phyloP scores from a whole-genome alignment of 2,888 invertebrate genomes.

The Polydrusus cervinus region DNA sequence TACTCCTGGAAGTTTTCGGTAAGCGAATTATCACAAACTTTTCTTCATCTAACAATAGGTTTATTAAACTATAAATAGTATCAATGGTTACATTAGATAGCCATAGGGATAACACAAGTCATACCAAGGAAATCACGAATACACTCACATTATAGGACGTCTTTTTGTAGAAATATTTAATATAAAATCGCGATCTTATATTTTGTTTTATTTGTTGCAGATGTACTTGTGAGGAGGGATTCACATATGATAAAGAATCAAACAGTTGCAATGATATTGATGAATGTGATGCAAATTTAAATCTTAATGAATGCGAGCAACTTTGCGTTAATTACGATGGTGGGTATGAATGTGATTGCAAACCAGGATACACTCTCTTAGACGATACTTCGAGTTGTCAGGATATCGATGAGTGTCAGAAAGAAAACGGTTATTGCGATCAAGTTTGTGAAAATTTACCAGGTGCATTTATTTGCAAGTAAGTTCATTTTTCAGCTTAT shows the following conservation, averaged over 20 bases:
- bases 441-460: slow-evolving; percentile 73
- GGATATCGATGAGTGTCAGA: slow-evolving; percentile 66
- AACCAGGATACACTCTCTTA: slow-evolving; percentile 71
- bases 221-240: slow-evolving; percentile 77
- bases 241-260: slow-evolving; percentile 70
- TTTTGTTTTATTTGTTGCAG: slow-evolving; percentile 13
- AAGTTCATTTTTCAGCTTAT: slow-evolving; percentile 61
- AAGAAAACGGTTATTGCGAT: slow-evolving; percentile 71
- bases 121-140: no score
- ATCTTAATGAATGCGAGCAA: slow-evolving; percentile 65
- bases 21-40: not conserved
- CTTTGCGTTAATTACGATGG: slow-evolving; percentile 64
- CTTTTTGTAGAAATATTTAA: no score
- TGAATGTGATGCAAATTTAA: slow-evolving; percentile 63
- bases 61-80: no score
- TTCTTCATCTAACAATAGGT: not conserved
- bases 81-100: no score
- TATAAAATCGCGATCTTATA: no score
- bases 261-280: slow-evolving; percentile 71
- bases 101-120: no score
- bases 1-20: slow-evolving; percentile 69
- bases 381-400: slow-evolving; percentile 70
- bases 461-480: slow-evolving; percentile 73
- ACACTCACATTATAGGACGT: no score
- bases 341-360: slow-evolving; percentile 67